Conservation (phyloP, 2,797 vertebrate species). For the Anolis apletophallus region DNA sequence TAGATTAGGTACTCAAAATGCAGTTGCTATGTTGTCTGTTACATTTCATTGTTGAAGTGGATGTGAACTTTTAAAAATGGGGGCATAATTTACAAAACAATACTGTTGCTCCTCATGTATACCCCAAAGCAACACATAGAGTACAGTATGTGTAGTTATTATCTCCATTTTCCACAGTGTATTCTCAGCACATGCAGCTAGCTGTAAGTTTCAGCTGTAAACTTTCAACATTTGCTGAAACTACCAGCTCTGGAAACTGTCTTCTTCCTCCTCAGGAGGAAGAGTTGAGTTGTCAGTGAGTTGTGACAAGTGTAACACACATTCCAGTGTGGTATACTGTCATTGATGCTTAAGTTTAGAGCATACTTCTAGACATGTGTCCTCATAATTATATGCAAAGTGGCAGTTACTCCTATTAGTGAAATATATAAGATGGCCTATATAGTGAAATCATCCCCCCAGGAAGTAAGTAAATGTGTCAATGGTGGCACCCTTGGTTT, state of each 20-base stretch:
- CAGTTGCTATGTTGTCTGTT: not conserved
- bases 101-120: not conserved
- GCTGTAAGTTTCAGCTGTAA: not conserved
- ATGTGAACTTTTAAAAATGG: conserved; percentile 10
- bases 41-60: conserved; percentile 3
- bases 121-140: not conserved
- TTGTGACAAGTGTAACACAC: not conserved
- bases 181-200: not conserved
- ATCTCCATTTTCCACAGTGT: not conserved
- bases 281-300: not conserved
- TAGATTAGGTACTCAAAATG: not conserved
- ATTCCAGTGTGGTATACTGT: not conserved
- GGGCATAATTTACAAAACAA: conserved; percentile 7
- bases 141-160: not conserved
- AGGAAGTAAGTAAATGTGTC: not conserved
- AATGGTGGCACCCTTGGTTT: not conserved
- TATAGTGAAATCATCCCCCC: not conserved
- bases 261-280: too few relatives aligned
- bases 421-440: too few relatives aligned
- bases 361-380: not conserved
- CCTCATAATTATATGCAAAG: not conserved
- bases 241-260: not conserved
- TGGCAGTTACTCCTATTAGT: not conserved
- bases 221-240: not conserved
- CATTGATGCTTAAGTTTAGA: not conserved